These are phyloP conservation scores for Labia minor DNA, from an alignment of 2,888 invertebrate genomes.

Conservation along the genomic window DNA sequence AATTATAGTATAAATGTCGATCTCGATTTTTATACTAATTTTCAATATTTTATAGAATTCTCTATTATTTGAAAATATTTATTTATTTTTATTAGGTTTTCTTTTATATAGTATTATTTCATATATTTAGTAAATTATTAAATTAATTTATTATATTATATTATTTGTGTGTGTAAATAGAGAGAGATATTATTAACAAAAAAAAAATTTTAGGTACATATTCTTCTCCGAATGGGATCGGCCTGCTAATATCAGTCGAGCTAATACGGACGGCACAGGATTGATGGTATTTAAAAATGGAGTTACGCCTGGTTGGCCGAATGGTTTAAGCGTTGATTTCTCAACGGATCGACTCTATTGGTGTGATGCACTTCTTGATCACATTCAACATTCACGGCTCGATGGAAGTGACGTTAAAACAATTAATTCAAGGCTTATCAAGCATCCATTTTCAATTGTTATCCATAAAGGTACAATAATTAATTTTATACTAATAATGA, in stretches of 20 bases:
- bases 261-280: slow-evolving; percentile 79
- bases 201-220: no score
- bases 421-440: slow-evolving; percentile 71
- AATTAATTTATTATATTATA: no score
- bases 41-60: no score
- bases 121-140: no score
- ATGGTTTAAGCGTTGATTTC: slow-evolving; percentile 89
- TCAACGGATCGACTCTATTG: slow-evolving; percentile 81
- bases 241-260: slow-evolving; percentile 90
- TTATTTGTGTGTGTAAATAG: no score
- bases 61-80: no score
- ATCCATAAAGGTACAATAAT: slow-evolving; percentile 49
- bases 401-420: slow-evolving; percentile 87
- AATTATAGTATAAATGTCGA: no score
- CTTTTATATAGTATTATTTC: no score
- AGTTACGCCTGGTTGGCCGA: slow-evolving; percentile 92
- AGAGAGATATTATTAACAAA: no score
- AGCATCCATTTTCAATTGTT: slow-evolving; percentile 86
- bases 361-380: slow-evolving; percentile 93
- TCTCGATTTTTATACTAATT: no score
- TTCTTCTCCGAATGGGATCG: slow-evolving; percentile 96
- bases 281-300: slow-evolving; percentile 72
- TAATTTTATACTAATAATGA: slow-evolving; percentile 3
- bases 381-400: slow-evolving; percentile 85
- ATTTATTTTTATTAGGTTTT: no score